Evolutionary conservation across 1,140 invertebrate genomes (phyloP), one percentile per base, ranked within the genome.

Genomic region (Agrypnia vestita): DNA sequence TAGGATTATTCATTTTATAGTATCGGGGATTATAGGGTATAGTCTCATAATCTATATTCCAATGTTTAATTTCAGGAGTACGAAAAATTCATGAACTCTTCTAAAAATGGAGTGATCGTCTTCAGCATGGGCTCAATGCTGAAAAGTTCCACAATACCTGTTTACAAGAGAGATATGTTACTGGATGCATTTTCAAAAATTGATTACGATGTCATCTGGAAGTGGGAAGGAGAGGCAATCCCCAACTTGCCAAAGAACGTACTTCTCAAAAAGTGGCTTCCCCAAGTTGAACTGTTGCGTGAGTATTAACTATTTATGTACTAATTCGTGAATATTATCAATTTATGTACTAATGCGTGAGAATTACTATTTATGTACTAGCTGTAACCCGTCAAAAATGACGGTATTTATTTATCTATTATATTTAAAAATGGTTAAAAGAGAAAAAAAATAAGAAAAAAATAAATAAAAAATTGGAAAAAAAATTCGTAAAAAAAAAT

Each of bases 91-190:
- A 85, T 94, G 64, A 92, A 93, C 82, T 91, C 92, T 72, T 92
- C 92, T 7, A 87, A 89, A 46, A 85, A 93, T 62, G 93, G 93
- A 3, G 91, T 93, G 7, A 88, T 94, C 4, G 89, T 93, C 17
- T 91, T 94, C 84, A 92, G 92, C 64, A 90, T 94, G 75, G 94
- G 94, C 0, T 93, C 93, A 0, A 89, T 92, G 85, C 88, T 93
- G 59, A 91, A 86, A 82, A 88, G 86, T 0, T 83, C 85, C 6
- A 88, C 86, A 0, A 89, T 92, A 53, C 85, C 89, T 0, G 82
- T 85, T 49, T 85, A 90, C 49, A 90, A 88, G 76, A 86, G 87
- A 51, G 82, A 89, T 9, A 85, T 86, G 0, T 88, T 94, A 69
- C 17, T 92, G 0, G 85, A 87, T 1, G 89, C 87, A 3, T 89